Base-by-base conservation (phyloP, 1,140 invertebrate genomes). In the Macrocentrus cingulum region DNA sequence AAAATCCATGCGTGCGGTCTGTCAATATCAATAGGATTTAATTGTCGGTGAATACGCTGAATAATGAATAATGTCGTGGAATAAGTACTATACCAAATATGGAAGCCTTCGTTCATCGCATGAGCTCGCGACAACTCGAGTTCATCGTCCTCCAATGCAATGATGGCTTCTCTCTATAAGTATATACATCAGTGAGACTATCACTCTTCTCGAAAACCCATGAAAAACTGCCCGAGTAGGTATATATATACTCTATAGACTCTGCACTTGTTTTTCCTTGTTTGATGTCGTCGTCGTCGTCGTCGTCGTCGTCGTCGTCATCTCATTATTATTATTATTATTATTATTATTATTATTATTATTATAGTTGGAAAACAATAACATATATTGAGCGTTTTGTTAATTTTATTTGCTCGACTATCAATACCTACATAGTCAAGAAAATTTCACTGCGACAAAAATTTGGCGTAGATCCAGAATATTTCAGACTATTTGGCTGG, bases 21-120 rank as follows among this genome's bases (percentile, higher is more conserved):
- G 56, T 9, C 25, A 4, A 9, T 9, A 58, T 57, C 55, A 65
- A 72, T 69, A 61, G 67, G 67, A 65, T 62, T 60, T 70, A 75
- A 75, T 76, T 73, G 65, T 60, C 53, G 42, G 32, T 72, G 74
- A 76, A 76, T 72, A 62, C 55, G 61, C 49, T 59, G 66, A 72
- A 67, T 74, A 67, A 65, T 70, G 49, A 60, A 45, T 48, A 36
- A 29, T 29, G 9, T 29, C 25, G 25, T 5, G 25, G 4, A 29
- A 29, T 29, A 29, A 4, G 9, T 29, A 29, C 9, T 29, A 4
- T 29, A 29, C 25, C 36, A 39, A 39, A 39, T n/a, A 39, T n/a
- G 36, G 36, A 13, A 39, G 11, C 8, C 7, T n/a, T 39, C 36
- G 13, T 11, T 8, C 11, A 6, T 34, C 36, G 13, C 25, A 29